Evolutionary conservation across 2,113 vertebrate genomes (phyloP), one percentile per base, ranked within the genome.

Genomic region (Nematolebias whitei): DNA sequence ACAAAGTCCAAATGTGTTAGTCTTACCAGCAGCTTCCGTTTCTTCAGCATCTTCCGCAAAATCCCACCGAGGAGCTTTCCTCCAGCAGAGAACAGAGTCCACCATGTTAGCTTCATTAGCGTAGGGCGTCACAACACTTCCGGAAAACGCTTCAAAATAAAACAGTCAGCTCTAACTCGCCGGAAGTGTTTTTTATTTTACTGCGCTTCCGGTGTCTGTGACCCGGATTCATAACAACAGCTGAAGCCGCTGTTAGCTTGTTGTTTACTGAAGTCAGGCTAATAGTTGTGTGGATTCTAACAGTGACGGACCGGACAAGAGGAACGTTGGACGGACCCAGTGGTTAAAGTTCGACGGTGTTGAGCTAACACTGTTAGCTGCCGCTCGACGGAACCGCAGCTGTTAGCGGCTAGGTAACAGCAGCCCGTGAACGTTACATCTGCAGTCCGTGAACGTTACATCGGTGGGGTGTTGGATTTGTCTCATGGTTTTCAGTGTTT

Each of bases 11-110:
- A 15, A 26, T 29, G 12, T 8, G 20, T 41, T n/a, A 58, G 88
- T 92, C 91, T 93, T 79, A 93, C 93, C 91, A 91, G 26, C 40
- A 50, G 88, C 76, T 90, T 80, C 81, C 85, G 88, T 80, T 87
- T 91, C 85, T 93, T 92, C 79, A 87, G 87, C 93, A 93, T 93
- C 89, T 93, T 93, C 92, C 89, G 90, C 77, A 40, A 81, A 64
- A 62, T 59, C 74, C 44, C 63, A 63, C 26, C 43, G 71, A 19
- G 43, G 59, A 68, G 68, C 67, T 56, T 47, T 55, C 40, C n/a
- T 32, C 52, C 26, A 47, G 12, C 40, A 39, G 39, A 11, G 38
- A 23, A 1, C 29, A 35, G 9, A 1, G 68, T 48, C 39, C 62
- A 62, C 56, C 59, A 15, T 35, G 52, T 48, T 60, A 67, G 5